Conservation (phyloP, 2,888 invertebrate species). For the Plutella xylostella region DNA sequence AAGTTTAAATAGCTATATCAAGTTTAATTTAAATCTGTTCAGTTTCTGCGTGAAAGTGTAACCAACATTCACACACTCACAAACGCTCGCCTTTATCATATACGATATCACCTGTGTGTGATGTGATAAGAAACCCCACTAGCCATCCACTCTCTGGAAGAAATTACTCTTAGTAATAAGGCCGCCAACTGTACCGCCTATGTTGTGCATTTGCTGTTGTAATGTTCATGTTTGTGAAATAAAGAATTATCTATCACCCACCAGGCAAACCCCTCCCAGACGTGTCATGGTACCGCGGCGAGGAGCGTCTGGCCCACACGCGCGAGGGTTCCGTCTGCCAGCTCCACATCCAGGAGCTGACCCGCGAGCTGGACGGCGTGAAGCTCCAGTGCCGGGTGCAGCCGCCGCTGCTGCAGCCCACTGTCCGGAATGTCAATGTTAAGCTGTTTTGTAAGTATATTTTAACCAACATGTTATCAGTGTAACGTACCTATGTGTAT, state of each 20-base stretch:
- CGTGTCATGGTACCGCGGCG: constrained; percentile 87
- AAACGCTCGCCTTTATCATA: too few relatives aligned
- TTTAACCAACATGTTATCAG: too few relatives aligned
- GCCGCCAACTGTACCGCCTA: too few relatives aligned
- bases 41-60: too few relatives aligned
- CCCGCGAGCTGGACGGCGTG: constrained; percentile 78
- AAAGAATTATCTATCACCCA: not conserved
- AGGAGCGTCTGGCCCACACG: constrained; percentile 78
- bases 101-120: too few relatives aligned
- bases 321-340: constrained; percentile 82
- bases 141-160: not conserved
- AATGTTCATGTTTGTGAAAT: too few relatives aligned
- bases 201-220: too few relatives aligned
- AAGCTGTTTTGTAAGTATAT: constrained; percentile 75
- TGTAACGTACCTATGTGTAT: too few relatives aligned
- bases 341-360: constrained; percentile 77
- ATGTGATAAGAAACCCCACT: not conserved
- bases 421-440: constrained; percentile 79
- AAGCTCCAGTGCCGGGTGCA: constrained; percentile 83
- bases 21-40: too few relatives aligned
- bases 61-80: too few relatives aligned
- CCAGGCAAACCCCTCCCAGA: constrained; percentile 84
- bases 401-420: constrained; percentile 76
- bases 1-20: too few relatives aligned
- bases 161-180: too few relatives aligned